A percentile compares a stretch with the other conserved stretches of the same genome.
Evolutionary conservation across 2,797 vertebrate genomes (phyloP).

Genomic region (Poecile montanus): DNA sequence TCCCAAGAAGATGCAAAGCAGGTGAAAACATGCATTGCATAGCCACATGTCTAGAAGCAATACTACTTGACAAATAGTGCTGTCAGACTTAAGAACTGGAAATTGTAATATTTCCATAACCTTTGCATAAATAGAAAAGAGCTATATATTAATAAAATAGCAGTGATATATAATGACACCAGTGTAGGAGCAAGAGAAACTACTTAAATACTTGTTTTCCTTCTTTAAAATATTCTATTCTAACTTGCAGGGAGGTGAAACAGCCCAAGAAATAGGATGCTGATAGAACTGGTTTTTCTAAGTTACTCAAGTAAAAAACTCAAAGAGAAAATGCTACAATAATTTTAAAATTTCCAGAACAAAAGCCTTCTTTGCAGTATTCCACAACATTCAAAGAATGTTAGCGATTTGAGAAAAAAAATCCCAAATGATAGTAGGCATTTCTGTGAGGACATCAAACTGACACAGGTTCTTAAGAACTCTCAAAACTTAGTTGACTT

Average conservation of each 20-base stretch:
- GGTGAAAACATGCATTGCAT: not conserved
- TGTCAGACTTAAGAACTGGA: not conserved
- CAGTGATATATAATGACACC: not conserved
- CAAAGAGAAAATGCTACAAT: not conserved
- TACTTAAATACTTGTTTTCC: not conserved
- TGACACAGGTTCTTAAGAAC: not conserved
- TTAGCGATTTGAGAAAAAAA: not conserved
- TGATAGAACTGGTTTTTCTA: not conserved
- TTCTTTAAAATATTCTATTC: not conserved
- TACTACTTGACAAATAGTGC: not conserved
- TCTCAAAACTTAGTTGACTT: not conserved
- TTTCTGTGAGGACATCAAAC: not conserved
- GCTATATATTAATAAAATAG: not conserved
- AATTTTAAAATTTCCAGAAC: not conserved
- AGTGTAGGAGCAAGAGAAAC: not conserved
- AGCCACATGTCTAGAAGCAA: not conserved
- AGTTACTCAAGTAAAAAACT: not conserved
- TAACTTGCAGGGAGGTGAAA: not conserved
- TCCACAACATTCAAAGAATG: not conserved
- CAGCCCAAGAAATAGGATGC: not conserved
- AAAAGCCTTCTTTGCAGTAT: not conserved
- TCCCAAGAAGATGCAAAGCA: not conserved
- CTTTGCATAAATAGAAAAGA: not conserved
- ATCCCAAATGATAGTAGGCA: fast-evolving
- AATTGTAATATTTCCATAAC: not conserved